Base-by-base conservation (phyloP, 2,888 invertebrate species). In the Trilocha varians region DNA sequence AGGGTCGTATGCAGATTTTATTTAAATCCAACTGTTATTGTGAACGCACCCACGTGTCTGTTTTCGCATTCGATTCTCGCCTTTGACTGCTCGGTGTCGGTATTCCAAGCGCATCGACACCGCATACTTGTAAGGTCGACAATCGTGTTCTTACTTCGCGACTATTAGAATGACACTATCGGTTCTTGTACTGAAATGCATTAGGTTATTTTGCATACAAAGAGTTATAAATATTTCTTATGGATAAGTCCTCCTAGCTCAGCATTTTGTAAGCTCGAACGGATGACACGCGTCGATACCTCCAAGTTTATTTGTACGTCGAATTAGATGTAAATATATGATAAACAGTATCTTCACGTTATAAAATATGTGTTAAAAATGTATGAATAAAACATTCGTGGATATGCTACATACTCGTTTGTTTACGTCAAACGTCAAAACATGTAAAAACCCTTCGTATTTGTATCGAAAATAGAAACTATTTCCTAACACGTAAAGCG, bases 171-270 rank as follows among this genome's bases (percentile, higher is more conserved):
- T 66, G 70, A 67, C 70, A 69, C 62, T 65, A 59, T 63, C 61
- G 59, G 50, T 55, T 55, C 57, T 59, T 56, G 57, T 61, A 67
- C 62, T 65, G 65, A 69, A 74, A 76, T 71, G 73, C 70, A 70
- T 78, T 72, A 73, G 67, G 59, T 67, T 63, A 70, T 75, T 84
- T 85, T 79, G 83, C 84, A 85, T 85, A 85, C 84, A 85, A 85
- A 85, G 83, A 70, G 63, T 77, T 82, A 84, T 83, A 84, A 83
- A 84, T 82, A 82, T 82, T 76, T 70, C 74, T 70, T 71, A 71
- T 70, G 70, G 70, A 65, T 71, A 59, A 70, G 70, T 68, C 66
- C 60, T 63, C 60, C 62, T 62, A 65, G 62, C 64, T 63, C 65
- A 57, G 55, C 55, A 65, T 73, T 78, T 79, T 75, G 74, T 79